phyloP scores from a whole-genome alignment of 2,113 vertebrate species.

The Xenopus tropicalis region DNA sequence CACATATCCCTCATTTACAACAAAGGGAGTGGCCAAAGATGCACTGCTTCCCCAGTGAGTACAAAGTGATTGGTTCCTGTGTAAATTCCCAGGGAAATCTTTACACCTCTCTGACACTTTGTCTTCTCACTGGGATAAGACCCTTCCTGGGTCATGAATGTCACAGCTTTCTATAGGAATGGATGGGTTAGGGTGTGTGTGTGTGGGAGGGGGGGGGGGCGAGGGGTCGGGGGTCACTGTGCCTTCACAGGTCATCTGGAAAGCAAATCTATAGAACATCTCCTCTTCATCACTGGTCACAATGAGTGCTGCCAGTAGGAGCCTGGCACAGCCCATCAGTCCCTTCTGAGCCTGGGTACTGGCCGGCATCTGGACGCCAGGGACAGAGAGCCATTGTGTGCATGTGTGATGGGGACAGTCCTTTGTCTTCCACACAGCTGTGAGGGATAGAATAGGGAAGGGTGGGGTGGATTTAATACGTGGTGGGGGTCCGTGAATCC shows the following conservation, averaged over 20 bases:
- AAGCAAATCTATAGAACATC: conserved; percentile 77
- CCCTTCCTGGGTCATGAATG: conserved; percentile 49
- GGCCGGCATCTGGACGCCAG: conserved; percentile 66
- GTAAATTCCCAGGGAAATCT: conserved; percentile 42
- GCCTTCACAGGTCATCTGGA: conserved; percentile 59
- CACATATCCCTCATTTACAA: background rate
- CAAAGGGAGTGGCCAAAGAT: background rate
- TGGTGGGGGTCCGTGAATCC: conserved; percentile 49
- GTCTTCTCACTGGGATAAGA: conserved; percentile 69
- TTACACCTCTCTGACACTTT: conserved; percentile 63
- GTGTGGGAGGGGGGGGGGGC: conserved; percentile 35
- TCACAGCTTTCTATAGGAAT: conserved; percentile 60
- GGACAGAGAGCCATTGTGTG: conserved; percentile 75
- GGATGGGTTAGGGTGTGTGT: conserved; percentile 58
- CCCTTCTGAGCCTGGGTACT: conserved; percentile 64
- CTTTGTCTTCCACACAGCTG: conserved; percentile 76
- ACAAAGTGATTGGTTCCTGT: conserved; percentile 35
- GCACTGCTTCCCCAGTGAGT: background rate
- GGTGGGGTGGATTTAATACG: conserved; percentile 22
- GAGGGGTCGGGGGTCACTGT: conserved; percentile 54
- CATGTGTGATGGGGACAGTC: conserved; percentile 44
- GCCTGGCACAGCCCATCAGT: conserved; percentile 72
- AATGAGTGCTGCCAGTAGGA: conserved; percentile 76
- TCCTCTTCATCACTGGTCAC: conserved; percentile 79
- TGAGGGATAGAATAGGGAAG: conserved; percentile 53